phyloP scores from a whole-genome alignment of 2,888 invertebrate genomes.

The Unio pictorum region DNA sequence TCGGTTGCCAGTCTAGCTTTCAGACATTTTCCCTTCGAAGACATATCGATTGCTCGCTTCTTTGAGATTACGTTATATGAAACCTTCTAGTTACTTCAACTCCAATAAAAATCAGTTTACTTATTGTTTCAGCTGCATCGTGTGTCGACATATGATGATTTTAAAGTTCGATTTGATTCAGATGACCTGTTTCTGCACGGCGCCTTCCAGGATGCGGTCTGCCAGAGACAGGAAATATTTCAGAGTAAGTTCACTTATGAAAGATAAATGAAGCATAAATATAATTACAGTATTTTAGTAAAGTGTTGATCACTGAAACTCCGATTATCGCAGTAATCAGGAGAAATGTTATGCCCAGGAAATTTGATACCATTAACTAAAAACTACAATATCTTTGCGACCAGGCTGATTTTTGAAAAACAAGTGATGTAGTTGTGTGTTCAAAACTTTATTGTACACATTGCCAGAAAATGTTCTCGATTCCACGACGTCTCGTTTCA shows the following conservation, averaged over 20 bases:
- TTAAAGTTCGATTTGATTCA: slow-evolving; percentile 26
- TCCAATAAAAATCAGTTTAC: not conserved
- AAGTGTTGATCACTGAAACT: not conserved
- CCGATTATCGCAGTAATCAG: slow-evolving; percentile 2
- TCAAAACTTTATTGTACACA: too few relatives aligned
- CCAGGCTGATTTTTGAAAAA: too few relatives aligned
- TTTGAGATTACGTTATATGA: not conserved
- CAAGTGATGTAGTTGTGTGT: too few relatives aligned
- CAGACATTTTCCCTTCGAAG: too few relatives aligned
- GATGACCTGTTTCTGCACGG: slow-evolving; percentile 47
- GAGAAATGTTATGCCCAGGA: too few relatives aligned
- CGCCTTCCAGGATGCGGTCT: slow-evolving; percentile 28
- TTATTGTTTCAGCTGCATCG: slow-evolving; percentile 36
- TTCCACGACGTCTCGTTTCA: too few relatives aligned
- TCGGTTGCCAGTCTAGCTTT: too few relatives aligned
- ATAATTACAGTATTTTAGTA: too few relatives aligned
- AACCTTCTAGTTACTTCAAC: not conserved
- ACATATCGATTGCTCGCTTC: not conserved
- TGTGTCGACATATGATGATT: slow-evolving; percentile 39
- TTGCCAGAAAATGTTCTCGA: too few relatives aligned
- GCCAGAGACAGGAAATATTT: slow-evolving; percentile 38
- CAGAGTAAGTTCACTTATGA: slow-evolving; percentile 19
- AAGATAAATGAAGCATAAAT: too few relatives aligned
- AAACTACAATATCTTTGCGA: too few relatives aligned
- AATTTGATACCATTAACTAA: too few relatives aligned